Base-by-base conservation (phyloP, 1,140 invertebrate species). In the Drepana arcuata region DNA sequence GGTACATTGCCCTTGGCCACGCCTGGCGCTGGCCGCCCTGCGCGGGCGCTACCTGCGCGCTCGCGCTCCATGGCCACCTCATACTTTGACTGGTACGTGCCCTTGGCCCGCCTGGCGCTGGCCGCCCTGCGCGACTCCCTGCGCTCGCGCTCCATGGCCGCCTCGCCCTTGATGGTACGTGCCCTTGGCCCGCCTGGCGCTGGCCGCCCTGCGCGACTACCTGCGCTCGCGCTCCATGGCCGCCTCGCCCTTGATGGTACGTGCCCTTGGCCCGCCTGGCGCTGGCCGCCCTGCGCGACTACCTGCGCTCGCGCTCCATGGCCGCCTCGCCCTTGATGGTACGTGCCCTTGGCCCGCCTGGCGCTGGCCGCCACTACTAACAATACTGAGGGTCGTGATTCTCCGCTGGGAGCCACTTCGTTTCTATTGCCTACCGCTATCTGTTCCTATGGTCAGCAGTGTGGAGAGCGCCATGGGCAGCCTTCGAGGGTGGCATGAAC, bases 51-150 rank as follows among this genome's bases (percentile, higher is more conserved):
- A 26, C 24, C 24, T 26, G 24, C 24, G 24, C 86, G 90, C 12
- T 87, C 91, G 37, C 92, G 93, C 48, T 94, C 93, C 52, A 89
- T 74, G 62, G 62, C 57, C 4, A 59, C 57, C 0, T 73, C 69
- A 10, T 66, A 66, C 10, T 43, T 69, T n/a, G n/a, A n/a, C n/a
- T n/a, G n/a, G n/a, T n/a, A 91, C 33, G 58, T 10, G 57, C 64
- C 3, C 57, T 52, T 49, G 5, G 57, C 54, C 4, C 88, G 94
- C 2, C 84, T 95, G 16, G 92, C 92, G 1, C 87, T 87, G n/a
- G 89, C 93, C 28, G 88, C 97, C 2, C 41, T 47, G 34, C 83
- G 90, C 12, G 52, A 31, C 35, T 65, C 60, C 15, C 38, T 69
- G 31, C 32, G 61, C 4, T 56, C 59, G 1, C 30, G 61, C 7